Evolutionary conservation across 2,888 invertebrate genomes (phyloP).

Genomic region (Herminia tarsipennalis): DNA sequence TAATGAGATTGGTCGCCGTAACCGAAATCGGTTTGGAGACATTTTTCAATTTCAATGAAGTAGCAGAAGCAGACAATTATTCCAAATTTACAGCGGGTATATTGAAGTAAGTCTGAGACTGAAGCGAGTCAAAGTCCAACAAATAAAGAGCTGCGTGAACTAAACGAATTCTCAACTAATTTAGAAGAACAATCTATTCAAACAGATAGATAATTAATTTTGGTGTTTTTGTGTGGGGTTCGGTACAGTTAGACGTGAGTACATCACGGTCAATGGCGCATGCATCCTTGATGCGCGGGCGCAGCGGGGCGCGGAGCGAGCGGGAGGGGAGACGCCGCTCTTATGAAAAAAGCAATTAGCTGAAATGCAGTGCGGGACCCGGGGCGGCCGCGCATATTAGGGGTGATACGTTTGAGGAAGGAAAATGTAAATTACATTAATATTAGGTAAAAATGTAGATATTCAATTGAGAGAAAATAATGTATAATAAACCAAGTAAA

Average conservation of each 20-base stretch:
- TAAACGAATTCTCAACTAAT: slow-evolving; percentile 8
- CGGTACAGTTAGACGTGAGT: slow-evolving; percentile 21
- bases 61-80: too few relatives aligned
- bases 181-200: slow-evolving; percentile 7
- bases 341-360: slow-evolving; percentile 80
- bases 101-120: too few relatives aligned
- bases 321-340: slow-evolving; percentile 12
- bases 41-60: too few relatives aligned
- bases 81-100: too few relatives aligned
- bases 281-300: slow-evolving; percentile 41
- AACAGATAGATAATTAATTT: slow-evolving; percentile 20
- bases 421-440: too few relatives aligned
- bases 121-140: not conserved
- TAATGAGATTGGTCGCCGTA: too few relatives aligned
- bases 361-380: slow-evolving; percentile 66
- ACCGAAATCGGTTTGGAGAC: too few relatives aligned
- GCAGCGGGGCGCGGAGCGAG: slow-evolving; percentile 9
- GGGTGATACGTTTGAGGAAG: slow-evolving; percentile 12
- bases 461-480: too few relatives aligned
- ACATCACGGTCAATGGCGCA: slow-evolving; percentile 39
- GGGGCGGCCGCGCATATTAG: slow-evolving; percentile 31
- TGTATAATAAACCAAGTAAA: too few relatives aligned
- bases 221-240: slow-evolving; percentile 7
- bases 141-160: not conserved
- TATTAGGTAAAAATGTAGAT: too few relatives aligned